Evolutionary conservation across 2,113 vertebrate species (phyloP).

Genomic region (Nicator chloris): DNA sequence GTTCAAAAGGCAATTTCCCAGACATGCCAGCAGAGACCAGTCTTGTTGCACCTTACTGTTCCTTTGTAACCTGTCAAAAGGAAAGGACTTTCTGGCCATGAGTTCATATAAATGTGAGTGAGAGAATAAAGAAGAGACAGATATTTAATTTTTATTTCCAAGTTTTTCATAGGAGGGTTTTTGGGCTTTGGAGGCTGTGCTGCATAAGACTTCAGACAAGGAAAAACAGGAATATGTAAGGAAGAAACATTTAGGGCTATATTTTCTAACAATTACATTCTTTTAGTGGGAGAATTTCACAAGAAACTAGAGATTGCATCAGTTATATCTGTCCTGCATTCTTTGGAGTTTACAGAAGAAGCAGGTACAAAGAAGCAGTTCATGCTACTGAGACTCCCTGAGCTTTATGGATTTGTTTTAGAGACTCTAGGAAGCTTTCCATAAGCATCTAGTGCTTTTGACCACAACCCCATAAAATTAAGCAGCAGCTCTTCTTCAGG

Average conservation of each 20-base stretch:
- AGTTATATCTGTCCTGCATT: neutral
- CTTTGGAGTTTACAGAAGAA: neutral
- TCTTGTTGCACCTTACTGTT: neutral
- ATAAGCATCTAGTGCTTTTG: neutral
- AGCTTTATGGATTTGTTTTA: neutral
- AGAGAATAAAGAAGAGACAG: neutral
- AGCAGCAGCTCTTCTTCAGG: neutral
- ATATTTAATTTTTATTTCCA: neutral
- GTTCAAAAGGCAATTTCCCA: neutral
- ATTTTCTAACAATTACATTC: neutral
- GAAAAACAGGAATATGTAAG: neutral
- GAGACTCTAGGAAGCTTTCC: neutral
- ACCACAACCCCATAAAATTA: neutral
- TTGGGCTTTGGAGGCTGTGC: neutral
- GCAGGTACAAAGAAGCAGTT: neutral
- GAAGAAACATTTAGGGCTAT: neutral
- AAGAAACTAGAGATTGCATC: neutral
- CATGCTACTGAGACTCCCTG: neutral
- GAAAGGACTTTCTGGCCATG: neutral
- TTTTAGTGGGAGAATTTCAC: neutral
- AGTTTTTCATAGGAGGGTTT: neutral
- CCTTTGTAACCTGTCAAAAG: neutral
- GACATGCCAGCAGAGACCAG: slow-evolving; percentile 30
- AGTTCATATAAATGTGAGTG: neutral
- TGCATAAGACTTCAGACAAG: neutral